Conservation (phyloP, 2,113 vertebrate genomes). For the Chaetodon trifascialis region DNA sequence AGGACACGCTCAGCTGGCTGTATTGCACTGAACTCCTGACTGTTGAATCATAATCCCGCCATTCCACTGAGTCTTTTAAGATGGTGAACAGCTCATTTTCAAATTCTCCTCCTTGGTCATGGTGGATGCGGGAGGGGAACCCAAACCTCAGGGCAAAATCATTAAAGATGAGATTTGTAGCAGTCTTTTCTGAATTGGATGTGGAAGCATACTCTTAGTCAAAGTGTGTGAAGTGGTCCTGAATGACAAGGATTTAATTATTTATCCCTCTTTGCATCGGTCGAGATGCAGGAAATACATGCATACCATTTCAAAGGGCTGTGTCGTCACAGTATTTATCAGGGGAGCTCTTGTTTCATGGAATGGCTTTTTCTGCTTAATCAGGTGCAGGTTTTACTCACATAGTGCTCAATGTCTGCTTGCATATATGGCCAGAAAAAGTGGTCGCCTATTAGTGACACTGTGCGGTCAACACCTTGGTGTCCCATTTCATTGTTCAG, state of each 20-base stretch:
- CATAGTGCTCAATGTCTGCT: constrained; percentile 6
- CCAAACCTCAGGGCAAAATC: constrained; percentile 28
- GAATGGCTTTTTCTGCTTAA: constrained; percentile 2
- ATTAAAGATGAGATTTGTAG: constrained; percentile 20
- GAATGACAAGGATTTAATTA: constrained; percentile 30
- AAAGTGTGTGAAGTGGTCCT: constrained; percentile 19
- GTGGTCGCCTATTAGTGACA: neutral
- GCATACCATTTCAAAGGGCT: neutral
- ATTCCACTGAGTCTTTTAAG: constrained; percentile 2
- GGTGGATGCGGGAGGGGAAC: neutral
- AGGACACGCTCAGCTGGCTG: neutral
- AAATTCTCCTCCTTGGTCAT: constrained; percentile 10
- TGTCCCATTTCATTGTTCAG: constrained; percentile 8
- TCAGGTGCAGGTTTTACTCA: neutral
- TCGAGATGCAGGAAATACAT: constrained; percentile 9
- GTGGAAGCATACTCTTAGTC: constrained; percentile 18
- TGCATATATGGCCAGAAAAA: constrained; percentile 3
- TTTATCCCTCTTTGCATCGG: neutral
- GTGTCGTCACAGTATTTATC: neutral
- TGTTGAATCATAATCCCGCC: no score
- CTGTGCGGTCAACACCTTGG: neutral
- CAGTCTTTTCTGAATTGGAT: constrained; percentile 35
- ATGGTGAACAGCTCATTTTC: constrained; percentile 12
- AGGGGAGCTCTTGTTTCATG: neutral
- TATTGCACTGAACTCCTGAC: no score